Evolutionary conservation across 1,140 invertebrate species (phyloP).

Genomic region (Bombus sibiricus): DNA sequence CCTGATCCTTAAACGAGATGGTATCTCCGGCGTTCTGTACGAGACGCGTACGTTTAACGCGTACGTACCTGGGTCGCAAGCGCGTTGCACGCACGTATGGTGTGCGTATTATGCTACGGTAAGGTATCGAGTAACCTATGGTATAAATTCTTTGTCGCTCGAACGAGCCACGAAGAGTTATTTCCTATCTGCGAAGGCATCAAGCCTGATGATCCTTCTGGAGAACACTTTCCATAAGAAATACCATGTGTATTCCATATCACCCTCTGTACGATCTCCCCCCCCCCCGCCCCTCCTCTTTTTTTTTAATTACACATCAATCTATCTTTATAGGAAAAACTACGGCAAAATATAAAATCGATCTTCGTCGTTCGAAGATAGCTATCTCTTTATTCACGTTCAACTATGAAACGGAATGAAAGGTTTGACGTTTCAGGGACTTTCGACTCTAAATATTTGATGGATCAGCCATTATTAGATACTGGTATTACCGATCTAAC

Average conservation of each 20-base stretch:
- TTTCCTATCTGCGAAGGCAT: slow-evolving; percentile 4
- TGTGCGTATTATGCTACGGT: slow-evolving; percentile 51
- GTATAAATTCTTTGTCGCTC: slow-evolving; percentile 63
- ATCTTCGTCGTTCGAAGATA: not conserved
- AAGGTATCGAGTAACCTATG: slow-evolving; percentile 60
- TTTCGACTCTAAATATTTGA: not conserved
- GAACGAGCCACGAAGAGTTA: slow-evolving; percentile 36
- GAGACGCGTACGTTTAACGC: slow-evolving; percentile 59
- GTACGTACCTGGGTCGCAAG: slow-evolving; percentile 48
- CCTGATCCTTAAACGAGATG: slow-evolving; percentile 77
- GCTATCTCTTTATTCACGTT: not conserved
- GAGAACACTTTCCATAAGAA: not conserved
- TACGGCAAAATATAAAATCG: not conserved
- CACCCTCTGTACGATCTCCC: not conserved
- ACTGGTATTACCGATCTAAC: not conserved
- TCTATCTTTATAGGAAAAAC: not conserved
- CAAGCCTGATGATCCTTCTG: not conserved
- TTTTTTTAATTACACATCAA: not conserved
- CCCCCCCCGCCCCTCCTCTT: fast-evolving
- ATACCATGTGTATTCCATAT: not conserved
- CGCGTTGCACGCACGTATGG: slow-evolving; percentile 37
- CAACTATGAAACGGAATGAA: not conserved
- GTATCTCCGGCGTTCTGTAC: slow-evolving; percentile 72
- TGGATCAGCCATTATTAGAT: slow-evolving; percentile 3
- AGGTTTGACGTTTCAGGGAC: slow-evolving; percentile 9